Evolutionary conservation across 2,113 vertebrate genomes (phyloP), one percentile per base, ranked within the genome.

Genomic region (Trichechus manatus): DNA sequence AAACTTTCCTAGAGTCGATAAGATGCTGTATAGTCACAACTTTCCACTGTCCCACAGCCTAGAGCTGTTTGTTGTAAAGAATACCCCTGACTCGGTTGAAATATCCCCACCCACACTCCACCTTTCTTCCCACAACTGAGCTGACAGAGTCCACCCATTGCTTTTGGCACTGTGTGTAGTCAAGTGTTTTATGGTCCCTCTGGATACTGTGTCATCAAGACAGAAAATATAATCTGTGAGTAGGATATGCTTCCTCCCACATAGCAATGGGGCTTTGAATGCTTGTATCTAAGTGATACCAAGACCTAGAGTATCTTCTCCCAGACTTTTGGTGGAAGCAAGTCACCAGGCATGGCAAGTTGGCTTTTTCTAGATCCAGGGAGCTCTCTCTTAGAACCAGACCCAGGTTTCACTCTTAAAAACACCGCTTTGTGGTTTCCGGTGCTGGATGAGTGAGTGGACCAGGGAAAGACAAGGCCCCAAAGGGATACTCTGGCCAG

Each of bases 51-150:
- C 61, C 78, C 36, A 59, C 8, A 83, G 39, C 14, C 36, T 68
- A 68, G 81, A 64, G 59, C 25, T 70, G 10, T 70, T 80, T 79
- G 75, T 87, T 81, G 64, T 77, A 80, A 82, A 93, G 82, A 79
- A 42, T 72, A 80, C 75, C 86, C 61, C 33, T 36, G 1, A 10
- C 74, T 61, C 23, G 64, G 63, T 14, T 87, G 53, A 79, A 64
- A 63, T 14, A 23, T 50, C 68, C 70, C 44, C 79, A 56, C n/a
- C 79, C 64, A 2, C 33, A 20, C 70, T 77, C 94, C 23, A 87
- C 86, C 83, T 96, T 94, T 75, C 87, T 95, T 61, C 53, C 86
- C 83, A 80, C 74, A 63, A n/a, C 81, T 29, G 93, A 84, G 74
- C 27, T 59, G 79, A 79, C 29, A 56, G 59, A 50, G 64, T 92